Evolutionary conservation across 2,113 vertebrate genomes (phyloP).

Genomic region (Oreochromis tanganicae): DNA sequence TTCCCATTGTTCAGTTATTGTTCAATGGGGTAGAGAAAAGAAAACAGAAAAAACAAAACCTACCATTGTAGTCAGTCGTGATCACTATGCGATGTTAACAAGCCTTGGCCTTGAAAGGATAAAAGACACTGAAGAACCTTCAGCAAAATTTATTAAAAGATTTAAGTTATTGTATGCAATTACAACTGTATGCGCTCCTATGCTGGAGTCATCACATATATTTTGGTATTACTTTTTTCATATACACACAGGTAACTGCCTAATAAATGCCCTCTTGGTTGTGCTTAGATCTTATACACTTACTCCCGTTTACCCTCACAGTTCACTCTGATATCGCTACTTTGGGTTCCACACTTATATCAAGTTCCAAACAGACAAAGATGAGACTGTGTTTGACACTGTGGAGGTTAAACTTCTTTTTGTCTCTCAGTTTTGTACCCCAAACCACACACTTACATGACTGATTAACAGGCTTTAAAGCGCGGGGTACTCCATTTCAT

Average conservation of each 20-base stretch:
- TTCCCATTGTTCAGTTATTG: neutral
- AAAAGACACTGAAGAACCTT: neutral
- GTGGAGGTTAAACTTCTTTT: neutral
- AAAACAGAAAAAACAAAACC: neutral
- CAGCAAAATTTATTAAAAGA: neutral
- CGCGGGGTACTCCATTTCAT: neutral
- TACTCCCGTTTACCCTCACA: neutral
- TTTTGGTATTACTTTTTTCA: neutral
- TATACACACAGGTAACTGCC: neutral
- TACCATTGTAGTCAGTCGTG: neutral
- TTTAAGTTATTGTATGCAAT: neutral
- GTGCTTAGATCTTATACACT: neutral
- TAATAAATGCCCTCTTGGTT: neutral
- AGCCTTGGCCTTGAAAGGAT: neutral
- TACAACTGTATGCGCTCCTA: neutral
- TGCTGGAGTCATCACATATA: neutral
- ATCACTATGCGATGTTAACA: neutral
- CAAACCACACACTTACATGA: neutral
- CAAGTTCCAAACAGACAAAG: neutral
- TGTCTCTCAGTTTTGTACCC: neutral
- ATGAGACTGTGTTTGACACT: neutral
- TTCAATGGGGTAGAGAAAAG: neutral
- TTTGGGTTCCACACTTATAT: neutral
- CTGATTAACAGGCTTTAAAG: conserved; percentile 24
- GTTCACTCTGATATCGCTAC: neutral